Conservation (phyloP, 2,888 invertebrate species). For the Abrostola tripartita region DNA sequence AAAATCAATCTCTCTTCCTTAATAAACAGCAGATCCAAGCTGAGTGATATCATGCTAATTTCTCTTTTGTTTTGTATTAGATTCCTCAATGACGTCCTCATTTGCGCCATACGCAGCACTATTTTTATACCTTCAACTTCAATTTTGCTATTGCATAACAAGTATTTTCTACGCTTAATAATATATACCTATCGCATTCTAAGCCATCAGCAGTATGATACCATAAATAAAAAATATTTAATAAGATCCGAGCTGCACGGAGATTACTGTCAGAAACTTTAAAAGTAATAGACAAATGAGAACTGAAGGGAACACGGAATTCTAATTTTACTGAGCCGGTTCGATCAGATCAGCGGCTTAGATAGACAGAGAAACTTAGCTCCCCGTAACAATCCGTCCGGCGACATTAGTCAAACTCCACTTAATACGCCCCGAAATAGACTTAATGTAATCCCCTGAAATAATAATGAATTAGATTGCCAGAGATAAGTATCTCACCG, state of each 20-base stretch:
- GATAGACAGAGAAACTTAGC: constrained; percentile 44
- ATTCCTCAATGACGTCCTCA: no score
- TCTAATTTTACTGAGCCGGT: constrained; percentile 46
- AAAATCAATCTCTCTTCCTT: no score
- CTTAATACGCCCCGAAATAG: constrained; percentile 49
- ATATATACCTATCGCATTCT: no score
- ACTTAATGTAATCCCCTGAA: constrained; percentile 54
- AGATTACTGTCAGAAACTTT: constrained; percentile 31
- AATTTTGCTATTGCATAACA: no score
- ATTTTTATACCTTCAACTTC: no score
- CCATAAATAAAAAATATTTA: no score
- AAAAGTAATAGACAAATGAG: constrained; percentile 48
- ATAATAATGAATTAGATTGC: constrained; percentile 52
- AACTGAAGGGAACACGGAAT: constrained; percentile 40
- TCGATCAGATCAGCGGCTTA: constrained; percentile 51
- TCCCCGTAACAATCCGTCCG: constrained; percentile 44
- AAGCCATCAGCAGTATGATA: no score
- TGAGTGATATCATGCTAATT: no score
- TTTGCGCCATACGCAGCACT: no score
- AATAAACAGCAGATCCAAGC: no score
- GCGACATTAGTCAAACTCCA: constrained; percentile 51
- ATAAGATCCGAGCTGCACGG: constrained; percentile 20
- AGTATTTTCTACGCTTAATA: no score
- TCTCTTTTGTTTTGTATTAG: no score
- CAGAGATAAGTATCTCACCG: constrained; percentile 27